Evolutionary conservation across 1,140 invertebrate genomes (phyloP).

Genomic region (Halictus rubicundus): DNA sequence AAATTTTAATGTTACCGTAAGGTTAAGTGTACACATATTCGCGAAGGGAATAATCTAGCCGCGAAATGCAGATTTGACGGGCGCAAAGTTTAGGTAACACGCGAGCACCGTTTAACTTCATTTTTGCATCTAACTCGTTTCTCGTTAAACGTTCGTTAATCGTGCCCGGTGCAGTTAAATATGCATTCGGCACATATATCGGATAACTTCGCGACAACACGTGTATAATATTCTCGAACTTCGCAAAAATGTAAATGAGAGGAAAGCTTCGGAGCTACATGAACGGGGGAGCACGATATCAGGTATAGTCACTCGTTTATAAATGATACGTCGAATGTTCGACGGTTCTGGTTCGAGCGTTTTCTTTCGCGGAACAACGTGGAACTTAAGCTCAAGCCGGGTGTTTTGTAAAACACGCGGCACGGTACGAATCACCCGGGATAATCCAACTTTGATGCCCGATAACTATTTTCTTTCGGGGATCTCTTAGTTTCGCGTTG

Average conservation of each 20-base stretch:
- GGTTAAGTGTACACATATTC: no score
- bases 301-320: no score
- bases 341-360: no score
- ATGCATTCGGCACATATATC: neutral
- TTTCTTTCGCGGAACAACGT: no score
- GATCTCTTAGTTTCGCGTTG: slow-evolving; percentile 19
- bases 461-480: slow-evolving; percentile 46
- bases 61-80: neutral
- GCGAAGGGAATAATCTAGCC: neutral
- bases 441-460: slow-evolving; percentile 42
- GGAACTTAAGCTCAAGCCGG: neutral
- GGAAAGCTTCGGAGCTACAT: no score
- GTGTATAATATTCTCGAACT: neutral
- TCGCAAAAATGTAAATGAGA: neutral
- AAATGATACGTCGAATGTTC: no score
- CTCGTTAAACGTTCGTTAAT: neutral
- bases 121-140: neutral
- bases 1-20: no score
- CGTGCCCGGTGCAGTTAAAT: neutral
- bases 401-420: neutral
- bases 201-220: neutral
- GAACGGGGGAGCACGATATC: no score
- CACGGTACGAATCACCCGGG: neutral
- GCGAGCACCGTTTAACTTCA: neutral
- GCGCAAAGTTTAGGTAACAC: neutral